Conservation (phyloP, 2,888 invertebrate genomes). For the Lasiommata megera region DNA sequence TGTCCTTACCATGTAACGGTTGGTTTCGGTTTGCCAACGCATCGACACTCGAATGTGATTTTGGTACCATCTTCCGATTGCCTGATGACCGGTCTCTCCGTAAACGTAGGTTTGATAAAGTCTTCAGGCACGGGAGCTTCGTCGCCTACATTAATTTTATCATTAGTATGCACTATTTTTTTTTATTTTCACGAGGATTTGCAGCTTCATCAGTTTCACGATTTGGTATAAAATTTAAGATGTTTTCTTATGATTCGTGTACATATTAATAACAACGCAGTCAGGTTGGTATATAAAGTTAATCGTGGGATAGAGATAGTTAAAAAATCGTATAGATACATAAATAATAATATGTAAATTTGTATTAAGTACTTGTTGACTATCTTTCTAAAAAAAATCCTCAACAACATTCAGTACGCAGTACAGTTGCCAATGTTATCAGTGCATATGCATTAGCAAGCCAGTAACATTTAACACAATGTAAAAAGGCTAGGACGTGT, state of each 20-base stretch:
- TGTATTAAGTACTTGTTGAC: constrained; percentile 23
- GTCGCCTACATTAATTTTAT: constrained; percentile 86
- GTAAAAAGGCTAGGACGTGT: constrained; percentile 30
- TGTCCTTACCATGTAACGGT: constrained; percentile 92
- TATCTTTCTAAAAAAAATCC: constrained; percentile 19
- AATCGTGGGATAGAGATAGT: constrained; percentile 64
- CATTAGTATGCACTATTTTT: constrained; percentile 42
- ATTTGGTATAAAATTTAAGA: constrained; percentile 59
- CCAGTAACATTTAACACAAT: constrained; percentile 46
- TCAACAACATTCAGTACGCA: constrained; percentile 68
- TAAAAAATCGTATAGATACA: constrained; percentile 54
- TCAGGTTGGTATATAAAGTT: constrained; percentile 55
- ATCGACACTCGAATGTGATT: constrained; percentile 97
- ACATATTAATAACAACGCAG: constrained; percentile 44
- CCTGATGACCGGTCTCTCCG: constrained; percentile 97
- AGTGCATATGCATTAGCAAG: constrained; percentile 73
- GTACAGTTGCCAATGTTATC: constrained; percentile 70
- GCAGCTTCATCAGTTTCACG: constrained; percentile 45
- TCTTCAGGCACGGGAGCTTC: constrained; percentile 96
- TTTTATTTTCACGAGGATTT: constrained; percentile 50
- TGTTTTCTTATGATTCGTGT: constrained; percentile 72
- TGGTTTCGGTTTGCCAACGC: constrained; percentile 98
- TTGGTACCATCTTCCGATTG: constrained; percentile 97
- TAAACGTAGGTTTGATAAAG: constrained; percentile 98
- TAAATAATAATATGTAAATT: constrained; percentile 45